phyloP scores from a whole-genome alignment of 2,113 vertebrate species.

The Eleginops maclovinus region DNA sequence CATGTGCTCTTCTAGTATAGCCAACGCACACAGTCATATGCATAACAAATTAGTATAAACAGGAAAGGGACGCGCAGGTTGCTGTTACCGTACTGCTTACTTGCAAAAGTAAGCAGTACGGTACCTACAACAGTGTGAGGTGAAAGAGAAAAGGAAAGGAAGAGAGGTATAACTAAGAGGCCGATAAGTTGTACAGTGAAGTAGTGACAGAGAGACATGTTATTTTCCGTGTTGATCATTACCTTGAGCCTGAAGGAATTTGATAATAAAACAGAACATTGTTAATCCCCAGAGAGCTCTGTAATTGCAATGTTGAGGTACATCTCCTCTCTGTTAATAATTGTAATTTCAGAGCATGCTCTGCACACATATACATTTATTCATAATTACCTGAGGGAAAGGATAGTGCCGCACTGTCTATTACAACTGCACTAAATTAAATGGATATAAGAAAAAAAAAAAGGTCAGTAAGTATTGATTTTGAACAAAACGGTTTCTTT shows the following conservation, averaged over 20 bases:
- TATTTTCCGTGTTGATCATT: constrained; percentile 76
- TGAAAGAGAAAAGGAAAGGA: constrained; percentile 12
- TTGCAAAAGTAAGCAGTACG: constrained; percentile 37
- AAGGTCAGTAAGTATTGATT: constrained; percentile 50
- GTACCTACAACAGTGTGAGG: constrained; percentile 23
- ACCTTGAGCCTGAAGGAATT: constrained; percentile 76
- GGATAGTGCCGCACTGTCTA: constrained; percentile 57
- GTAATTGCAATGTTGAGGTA: constrained; percentile 77
- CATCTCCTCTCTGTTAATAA: constrained; percentile 75
- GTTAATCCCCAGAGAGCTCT: constrained; percentile 74
- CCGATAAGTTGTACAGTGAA: constrained; percentile 13
- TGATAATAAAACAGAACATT: constrained; percentile 79
- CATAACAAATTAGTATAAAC: constrained; percentile 31
- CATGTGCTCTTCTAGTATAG: constrained; percentile 29
- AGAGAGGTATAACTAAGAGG: constrained; percentile 19
- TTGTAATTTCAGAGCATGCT: constrained; percentile 77
- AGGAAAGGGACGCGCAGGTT: constrained; percentile 34
- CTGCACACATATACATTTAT: constrained; percentile 78
- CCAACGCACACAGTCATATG: constrained; percentile 33
- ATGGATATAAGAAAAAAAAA: constrained; percentile 57
- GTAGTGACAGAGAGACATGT: constrained; percentile 54
- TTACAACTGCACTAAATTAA: constrained; percentile 72
- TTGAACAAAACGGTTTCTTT: constrained; percentile 4
- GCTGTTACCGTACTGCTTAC: constrained; percentile 24
- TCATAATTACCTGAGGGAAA: constrained; percentile 79